A percentile compares a stretch with the other conserved stretches of the same genome.
Evolutionary conservation across 1,140 invertebrate genomes (phyloP).

Genomic region (fruit fly (Drosophila melanogaster)): DNA sequence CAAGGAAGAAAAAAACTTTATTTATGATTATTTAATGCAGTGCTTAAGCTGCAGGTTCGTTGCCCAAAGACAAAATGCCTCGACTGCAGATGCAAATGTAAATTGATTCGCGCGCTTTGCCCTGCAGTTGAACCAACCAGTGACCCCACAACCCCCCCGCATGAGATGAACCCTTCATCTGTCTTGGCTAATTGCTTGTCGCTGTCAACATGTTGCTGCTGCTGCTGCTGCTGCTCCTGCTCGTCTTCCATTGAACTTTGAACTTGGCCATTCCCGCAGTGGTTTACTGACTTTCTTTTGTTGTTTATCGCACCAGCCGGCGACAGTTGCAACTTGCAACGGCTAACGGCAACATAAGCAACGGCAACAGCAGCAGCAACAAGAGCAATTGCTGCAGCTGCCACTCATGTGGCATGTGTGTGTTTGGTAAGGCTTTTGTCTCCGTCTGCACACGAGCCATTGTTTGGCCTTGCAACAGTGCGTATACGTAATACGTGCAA

Average conservation of each 20-base stretch:
- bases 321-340: slow-evolving; percentile 38
- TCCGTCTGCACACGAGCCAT: slow-evolving; percentile 14
- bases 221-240: slow-evolving; percentile 24
- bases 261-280: slow-evolving; percentile 59
- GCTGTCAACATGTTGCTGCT: slow-evolving; percentile 53
- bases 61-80: slow-evolving; percentile 58
- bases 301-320: slow-evolving; percentile 32
- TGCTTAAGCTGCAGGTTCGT: slow-evolving; percentile 65
- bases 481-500: slow-evolving; percentile 66
- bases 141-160: neutral
- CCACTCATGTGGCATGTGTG: slow-evolving; percentile 30
- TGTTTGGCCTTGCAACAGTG: slow-evolving; percentile 51
- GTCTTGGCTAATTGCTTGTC: slow-evolving; percentile 43
- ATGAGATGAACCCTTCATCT: slow-evolving; percentile 7
- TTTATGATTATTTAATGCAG: slow-evolving; percentile 81
- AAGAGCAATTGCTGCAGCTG: slow-evolving; percentile 48
- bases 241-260: slow-evolving; percentile 69
- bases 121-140: slow-evolving; percentile 48
- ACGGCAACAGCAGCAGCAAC: slow-evolving; percentile 17
- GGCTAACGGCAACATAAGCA: slow-evolving; percentile 1
- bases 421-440: slow-evolving; percentile 19
- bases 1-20: slow-evolving; percentile 36
- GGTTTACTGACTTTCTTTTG: slow-evolving; percentile 65
- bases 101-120: slow-evolving; percentile 48
- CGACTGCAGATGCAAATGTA: slow-evolving; percentile 39